Evolutionary conservation across 2,113 vertebrate species (phyloP).

Genomic region (Larimichthys crocea): DNA sequence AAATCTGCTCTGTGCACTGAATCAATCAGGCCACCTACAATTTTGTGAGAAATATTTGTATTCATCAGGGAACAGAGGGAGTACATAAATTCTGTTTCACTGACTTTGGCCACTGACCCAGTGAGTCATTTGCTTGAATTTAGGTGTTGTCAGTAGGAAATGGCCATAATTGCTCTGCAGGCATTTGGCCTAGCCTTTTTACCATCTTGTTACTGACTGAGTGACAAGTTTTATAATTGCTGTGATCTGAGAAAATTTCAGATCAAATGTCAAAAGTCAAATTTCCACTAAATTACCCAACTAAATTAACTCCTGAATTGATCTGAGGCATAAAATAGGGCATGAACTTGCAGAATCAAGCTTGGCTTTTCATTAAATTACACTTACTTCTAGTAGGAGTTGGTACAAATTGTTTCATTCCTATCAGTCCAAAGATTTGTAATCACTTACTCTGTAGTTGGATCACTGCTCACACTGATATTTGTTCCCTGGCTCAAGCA

Average conservation of each 20-base stretch:
- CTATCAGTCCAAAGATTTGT: no score
- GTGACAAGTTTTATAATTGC: background rate
- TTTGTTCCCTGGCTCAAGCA: no score
- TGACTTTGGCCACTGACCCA: background rate
- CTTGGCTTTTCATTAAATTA: background rate
- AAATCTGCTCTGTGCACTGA: background rate
- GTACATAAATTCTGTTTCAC: background rate
- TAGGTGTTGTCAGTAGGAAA: background rate
- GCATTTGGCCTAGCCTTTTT: background rate
- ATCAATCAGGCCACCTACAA: background rate
- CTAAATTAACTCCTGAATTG: background rate
- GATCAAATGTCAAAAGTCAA: background rate
- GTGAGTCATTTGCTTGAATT: background rate
- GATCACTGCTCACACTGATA: no score
- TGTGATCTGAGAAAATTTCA: background rate
- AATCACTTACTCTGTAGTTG: no score
- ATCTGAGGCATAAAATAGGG: background rate
- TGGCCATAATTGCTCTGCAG: background rate
- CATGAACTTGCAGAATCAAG: background rate
- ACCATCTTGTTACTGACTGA: background rate
- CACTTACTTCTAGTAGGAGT: no score
- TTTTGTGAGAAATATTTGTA: background rate
- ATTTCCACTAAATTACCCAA: background rate
- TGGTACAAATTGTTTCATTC: no score
- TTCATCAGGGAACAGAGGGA: background rate